Percentiles rank a stretch among this genome's conserved stretches.
Conservation (phyloP, 2,888 invertebrate species). For the Sicus ferrugineus region DNA sequence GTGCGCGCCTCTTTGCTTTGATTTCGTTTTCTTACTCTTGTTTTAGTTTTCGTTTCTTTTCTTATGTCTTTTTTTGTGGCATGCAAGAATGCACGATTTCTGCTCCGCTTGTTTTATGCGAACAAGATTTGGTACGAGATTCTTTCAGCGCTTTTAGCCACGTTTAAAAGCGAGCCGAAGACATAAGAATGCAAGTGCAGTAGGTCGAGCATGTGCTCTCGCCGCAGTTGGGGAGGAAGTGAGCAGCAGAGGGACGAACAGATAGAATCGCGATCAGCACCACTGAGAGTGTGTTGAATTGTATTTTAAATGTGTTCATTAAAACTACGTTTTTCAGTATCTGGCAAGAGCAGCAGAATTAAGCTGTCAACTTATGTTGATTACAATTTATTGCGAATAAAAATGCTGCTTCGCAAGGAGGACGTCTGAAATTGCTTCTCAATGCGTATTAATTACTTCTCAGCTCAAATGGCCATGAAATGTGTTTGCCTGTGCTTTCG, state of each 20-base stretch:
- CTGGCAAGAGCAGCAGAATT: no score
- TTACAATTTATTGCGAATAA: no score
- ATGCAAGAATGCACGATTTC: slow-evolving; percentile 12
- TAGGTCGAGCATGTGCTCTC: slow-evolving; percentile 24
- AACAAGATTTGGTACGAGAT: not conserved
- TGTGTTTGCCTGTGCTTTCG: no score
- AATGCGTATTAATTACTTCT: no score
- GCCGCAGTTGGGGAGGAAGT: not conserved
- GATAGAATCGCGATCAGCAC: not conserved
- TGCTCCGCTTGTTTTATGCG: slow-evolving; percentile 15
- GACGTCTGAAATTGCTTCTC: no score
- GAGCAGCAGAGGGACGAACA: not conserved
- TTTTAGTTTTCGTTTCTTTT: not conserved
- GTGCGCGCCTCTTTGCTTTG: not conserved
- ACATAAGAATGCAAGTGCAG: slow-evolving; percentile 13
- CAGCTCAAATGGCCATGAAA: no score
- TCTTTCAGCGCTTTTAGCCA: slow-evolving; percentile 11
- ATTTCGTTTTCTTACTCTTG: not conserved
- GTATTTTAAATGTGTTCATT: slow-evolving; percentile 21
- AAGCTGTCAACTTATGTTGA: no score
- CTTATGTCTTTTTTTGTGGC: not conserved
- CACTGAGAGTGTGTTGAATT: no score
- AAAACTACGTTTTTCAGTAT: no score
- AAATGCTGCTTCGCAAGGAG: no score
- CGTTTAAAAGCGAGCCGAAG: slow-evolving; percentile 17